phyloP scores from a whole-genome alignment of 2,888 invertebrate genomes.

The Mactromeris polynyma region DNA sequence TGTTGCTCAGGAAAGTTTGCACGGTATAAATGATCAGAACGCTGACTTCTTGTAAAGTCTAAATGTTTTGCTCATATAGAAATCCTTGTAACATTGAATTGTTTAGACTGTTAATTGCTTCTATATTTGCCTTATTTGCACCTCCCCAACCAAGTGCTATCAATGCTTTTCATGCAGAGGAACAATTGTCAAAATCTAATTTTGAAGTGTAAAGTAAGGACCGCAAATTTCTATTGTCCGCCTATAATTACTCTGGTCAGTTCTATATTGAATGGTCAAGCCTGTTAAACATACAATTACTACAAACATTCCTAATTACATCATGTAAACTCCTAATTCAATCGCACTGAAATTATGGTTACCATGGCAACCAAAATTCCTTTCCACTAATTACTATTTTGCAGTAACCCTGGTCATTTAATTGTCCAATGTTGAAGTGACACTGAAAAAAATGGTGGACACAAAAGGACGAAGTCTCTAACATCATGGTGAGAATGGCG shows the following conservation, averaged over 20 bases:
- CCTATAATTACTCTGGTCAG: slow-evolving; percentile 47
- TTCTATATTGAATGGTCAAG: slow-evolving; percentile 33
- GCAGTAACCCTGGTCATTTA: slow-evolving; percentile 62
- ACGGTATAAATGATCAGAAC: too few species aligned
- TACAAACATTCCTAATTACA: slow-evolving; percentile 66
- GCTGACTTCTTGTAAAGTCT: too few species aligned
- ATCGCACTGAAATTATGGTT: slow-evolving; percentile 66
- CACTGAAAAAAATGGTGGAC: slow-evolving; percentile 16
- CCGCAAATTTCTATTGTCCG: slow-evolving; percentile 38
- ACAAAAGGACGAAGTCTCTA: slow-evolving; percentile 22
- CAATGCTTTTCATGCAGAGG: slow-evolving; percentile 29
- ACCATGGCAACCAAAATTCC: slow-evolving; percentile 70
- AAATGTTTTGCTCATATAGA: too few species aligned
- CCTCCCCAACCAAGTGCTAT: not conserved
- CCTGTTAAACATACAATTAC: slow-evolving; percentile 54
- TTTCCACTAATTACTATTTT: slow-evolving; percentile 69
- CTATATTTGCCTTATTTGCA: slow-evolving; percentile 5
- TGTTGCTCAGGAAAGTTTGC: too few species aligned
- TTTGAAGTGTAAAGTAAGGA: slow-evolving; percentile 43
- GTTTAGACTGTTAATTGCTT: not conserved
- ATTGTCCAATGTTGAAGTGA: slow-evolving; percentile 63
- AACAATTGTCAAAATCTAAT: slow-evolving; percentile 42
- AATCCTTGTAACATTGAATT: too few species aligned
- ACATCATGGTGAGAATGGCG: slow-evolving; percentile 12
- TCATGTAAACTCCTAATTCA: slow-evolving; percentile 71